These are phyloP conservation scores for Phacellophora camtschatica DNA, from an alignment of 30 jellyfish, hydroid and myxozoan genomes.

Conservation along the genomic window DNA sequence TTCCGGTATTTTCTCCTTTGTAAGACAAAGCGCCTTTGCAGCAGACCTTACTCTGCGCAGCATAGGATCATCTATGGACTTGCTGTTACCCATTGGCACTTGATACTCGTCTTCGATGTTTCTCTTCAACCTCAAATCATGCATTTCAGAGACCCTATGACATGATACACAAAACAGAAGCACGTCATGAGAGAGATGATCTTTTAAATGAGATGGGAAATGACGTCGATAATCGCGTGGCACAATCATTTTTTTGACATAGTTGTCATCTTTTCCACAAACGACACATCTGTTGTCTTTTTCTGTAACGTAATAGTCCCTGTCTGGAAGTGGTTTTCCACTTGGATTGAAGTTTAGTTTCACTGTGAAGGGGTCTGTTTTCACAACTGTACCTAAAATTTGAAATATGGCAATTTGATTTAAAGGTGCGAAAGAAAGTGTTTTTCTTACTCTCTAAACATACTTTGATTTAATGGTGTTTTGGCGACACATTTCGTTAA, in stretches of 20 bases:
- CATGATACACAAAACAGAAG: slow-evolving; percentile 76
- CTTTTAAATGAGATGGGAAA: slow-evolving; percentile 80
- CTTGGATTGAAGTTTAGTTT: slow-evolving; percentile 79
- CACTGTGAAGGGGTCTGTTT: slow-evolving; percentile 83
- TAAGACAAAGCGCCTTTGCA: slow-evolving; percentile 79
- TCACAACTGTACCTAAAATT: slow-evolving; percentile 60
- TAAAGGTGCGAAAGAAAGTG: too few species aligned
- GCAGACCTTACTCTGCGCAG: slow-evolving; percentile 80
- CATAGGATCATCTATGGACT: slow-evolving; percentile 44
- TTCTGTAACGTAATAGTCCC: slow-evolving; percentile 88
- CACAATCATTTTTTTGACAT: slow-evolving; percentile 81
- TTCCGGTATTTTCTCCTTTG: slow-evolving; percentile 63
- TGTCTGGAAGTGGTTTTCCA: slow-evolving; percentile 77
- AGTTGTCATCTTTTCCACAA: slow-evolving; percentile 77
- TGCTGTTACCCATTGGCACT: slow-evolving; percentile 75
- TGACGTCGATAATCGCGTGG: slow-evolving; percentile 96
- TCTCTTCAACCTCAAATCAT: slow-evolving; percentile 74
- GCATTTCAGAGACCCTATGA: slow-evolving; percentile 68
- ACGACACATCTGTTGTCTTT: slow-evolving; percentile 91
- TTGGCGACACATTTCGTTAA: too few species aligned
- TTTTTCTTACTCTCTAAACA: too few species aligned
- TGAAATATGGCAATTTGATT: too few species aligned
- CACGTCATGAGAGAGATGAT: slow-evolving; percentile 88
- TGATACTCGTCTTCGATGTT: slow-evolving; percentile 63
- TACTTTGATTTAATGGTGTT: too few species aligned